phyloP scores from a whole-genome alignment of 2,888 invertebrate genomes.

The Lepidocyrtinus sp. region DNA sequence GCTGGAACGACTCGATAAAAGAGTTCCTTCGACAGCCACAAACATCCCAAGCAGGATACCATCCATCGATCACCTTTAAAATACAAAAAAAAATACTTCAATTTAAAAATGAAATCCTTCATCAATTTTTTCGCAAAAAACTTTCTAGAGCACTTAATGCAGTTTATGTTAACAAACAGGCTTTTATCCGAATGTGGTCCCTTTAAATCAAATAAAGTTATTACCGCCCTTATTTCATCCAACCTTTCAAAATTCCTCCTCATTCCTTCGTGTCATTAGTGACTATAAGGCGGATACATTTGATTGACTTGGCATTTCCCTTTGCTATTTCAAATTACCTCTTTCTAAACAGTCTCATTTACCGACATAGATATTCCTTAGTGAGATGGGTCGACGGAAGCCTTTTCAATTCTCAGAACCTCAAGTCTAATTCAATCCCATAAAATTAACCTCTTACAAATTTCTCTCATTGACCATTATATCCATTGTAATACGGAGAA shows the following conservation, averaged over 20 bases:
- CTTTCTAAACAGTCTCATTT: too few species aligned
- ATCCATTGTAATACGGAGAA: background rate
- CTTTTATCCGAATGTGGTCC: conserved; percentile 12
- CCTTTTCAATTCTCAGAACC: too few species aligned
- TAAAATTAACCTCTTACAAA: background rate
- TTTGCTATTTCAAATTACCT: background rate
- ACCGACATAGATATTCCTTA: too few species aligned
- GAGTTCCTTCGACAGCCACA: conserved; percentile 88
- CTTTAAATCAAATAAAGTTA: background rate
- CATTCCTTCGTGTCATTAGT: background rate
- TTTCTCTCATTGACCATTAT: background rate
- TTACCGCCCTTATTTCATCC: conserved; percentile 13
- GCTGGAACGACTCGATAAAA: conserved; percentile 94
- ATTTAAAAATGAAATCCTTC: background rate
- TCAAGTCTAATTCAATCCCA: too few species aligned
- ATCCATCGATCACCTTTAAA: conserved; percentile 89
- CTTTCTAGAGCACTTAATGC: conserved; percentile 9
- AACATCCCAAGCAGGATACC: conserved; percentile 88
- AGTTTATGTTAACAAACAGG: background rate
- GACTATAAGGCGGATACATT: conserved; percentile 7
- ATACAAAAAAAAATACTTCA: conserved; percentile 13
- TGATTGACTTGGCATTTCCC: conserved; percentile 15
- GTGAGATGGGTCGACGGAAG: too few species aligned
- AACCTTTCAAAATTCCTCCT: background rate
- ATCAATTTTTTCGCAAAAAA: background rate